These are phyloP conservation scores for Sylvietta virens DNA, from an alignment of 2,113 vertebrate genomes.

Conservation along the genomic window DNA sequence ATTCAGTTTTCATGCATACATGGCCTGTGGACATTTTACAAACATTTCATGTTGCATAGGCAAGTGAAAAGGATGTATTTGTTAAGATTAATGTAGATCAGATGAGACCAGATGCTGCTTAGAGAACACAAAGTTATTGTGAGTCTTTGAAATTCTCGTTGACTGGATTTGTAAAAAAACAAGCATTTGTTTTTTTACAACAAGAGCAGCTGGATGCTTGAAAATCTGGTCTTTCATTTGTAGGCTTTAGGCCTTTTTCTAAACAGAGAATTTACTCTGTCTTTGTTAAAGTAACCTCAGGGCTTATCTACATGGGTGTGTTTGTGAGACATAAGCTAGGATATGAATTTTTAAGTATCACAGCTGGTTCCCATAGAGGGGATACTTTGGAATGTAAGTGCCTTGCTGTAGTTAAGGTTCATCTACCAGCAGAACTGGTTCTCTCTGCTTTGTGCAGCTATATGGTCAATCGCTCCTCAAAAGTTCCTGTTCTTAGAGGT, in stretches of 20 bases:
- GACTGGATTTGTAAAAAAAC: background rate
- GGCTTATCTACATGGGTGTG: background rate
- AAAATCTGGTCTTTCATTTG: slow-evolving; percentile 33
- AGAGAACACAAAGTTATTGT: background rate
- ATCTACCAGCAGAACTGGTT: background rate
- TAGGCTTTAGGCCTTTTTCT: slow-evolving; percentile 13
- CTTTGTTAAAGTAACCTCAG: slow-evolving; percentile 21
- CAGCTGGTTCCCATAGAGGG: background rate
- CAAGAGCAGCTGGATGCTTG: slow-evolving; percentile 14
- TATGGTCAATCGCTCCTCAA: background rate
- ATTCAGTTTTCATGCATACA: background rate
- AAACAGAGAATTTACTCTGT: slow-evolving; percentile 4
- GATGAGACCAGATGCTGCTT: background rate
- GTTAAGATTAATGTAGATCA: background rate
- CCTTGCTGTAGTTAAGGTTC: slow-evolving; percentile 2
- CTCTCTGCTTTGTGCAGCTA: background rate
- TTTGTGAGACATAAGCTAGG: slow-evolving; percentile 7
- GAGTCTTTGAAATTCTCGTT: slow-evolving; percentile 16
- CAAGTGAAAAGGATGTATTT: background rate
- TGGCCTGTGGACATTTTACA: background rate
- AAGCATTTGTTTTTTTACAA: background rate
- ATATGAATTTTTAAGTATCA: slow-evolving; percentile 45
- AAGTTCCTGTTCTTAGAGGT: background rate
- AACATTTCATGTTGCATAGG: background rate
- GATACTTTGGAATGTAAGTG: background rate